A percentile compares a stretch with the other conserved stretches of the same genome.
phyloP scores from a whole-genome alignment of 1,140 invertebrate species.

The Apis mellifera region Amel_HAv3.1 CM009936.2:11957001-11957500 shows the following conservation, averaged over 20 bases:
- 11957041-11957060: constrained; percentile 40
- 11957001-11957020: constrained; percentile 40
- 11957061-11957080: constrained; percentile 17
- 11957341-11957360: too few species aligned
- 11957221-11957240: constrained; percentile 32
- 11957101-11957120: constrained; percentile 40
- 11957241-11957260: constrained; percentile 26
- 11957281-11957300: neutral
- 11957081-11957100: constrained; percentile 46
- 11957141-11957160: constrained; percentile 6
- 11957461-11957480: too few species aligned
- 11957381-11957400: too few species aligned
- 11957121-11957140: constrained; percentile 32
- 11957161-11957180: constrained; percentile 48
- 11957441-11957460: too few species aligned
- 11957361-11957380: too few species aligned
- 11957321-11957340: too few species aligned
- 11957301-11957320: constrained; percentile 5
- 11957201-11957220: constrained; percentile 14
- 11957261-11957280: constrained; percentile 32
- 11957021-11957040: constrained; percentile 48
- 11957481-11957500: too few species aligned
- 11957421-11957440: too few species aligned
- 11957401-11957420: too few species aligned
- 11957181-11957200: constrained; percentile 16